These are phyloP conservation scores for Sus cebifrons DNA, from an alignment of 2,797 vertebrate species.

Conservation along the genomic window DNA sequence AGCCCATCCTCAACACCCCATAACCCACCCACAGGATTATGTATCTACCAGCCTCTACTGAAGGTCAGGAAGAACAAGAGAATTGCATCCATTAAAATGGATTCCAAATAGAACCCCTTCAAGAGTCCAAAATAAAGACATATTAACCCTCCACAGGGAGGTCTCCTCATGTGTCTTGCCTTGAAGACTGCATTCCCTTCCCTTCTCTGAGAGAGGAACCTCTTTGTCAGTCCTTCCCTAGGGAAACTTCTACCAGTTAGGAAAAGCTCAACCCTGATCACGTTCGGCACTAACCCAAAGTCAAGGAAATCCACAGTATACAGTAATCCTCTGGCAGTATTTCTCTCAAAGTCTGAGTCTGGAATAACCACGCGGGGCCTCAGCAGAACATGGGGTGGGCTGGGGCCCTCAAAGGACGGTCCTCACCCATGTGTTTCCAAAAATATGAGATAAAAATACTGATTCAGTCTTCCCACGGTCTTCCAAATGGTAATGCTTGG, in stretches of 20 bases:
- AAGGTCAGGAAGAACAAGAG: background rate
- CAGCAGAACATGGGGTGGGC: background rate
- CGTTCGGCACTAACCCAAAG: background rate
- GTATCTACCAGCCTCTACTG: background rate
- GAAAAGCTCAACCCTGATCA: background rate
- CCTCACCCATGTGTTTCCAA: background rate
- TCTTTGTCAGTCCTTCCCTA: background rate
- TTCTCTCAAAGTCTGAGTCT: background rate
- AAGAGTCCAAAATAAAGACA: background rate
- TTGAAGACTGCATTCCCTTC: background rate
- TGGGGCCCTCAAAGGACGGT: background rate
- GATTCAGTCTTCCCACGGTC: background rate
- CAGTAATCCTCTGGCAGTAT: background rate
- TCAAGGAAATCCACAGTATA: background rate
- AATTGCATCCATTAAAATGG: background rate
- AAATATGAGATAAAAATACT: background rate
- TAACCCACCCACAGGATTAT: background rate
- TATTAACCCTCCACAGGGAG: background rate
- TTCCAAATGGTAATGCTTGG: conserved; percentile 4
- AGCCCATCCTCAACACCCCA: background rate
- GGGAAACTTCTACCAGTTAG: background rate
- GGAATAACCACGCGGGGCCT: background rate
- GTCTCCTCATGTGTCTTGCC: background rate
- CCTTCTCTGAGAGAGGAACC: background rate
- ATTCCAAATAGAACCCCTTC: background rate